Conservation (phyloP, 1,140 invertebrate genomes). For the Spodoptera litura region DNA sequence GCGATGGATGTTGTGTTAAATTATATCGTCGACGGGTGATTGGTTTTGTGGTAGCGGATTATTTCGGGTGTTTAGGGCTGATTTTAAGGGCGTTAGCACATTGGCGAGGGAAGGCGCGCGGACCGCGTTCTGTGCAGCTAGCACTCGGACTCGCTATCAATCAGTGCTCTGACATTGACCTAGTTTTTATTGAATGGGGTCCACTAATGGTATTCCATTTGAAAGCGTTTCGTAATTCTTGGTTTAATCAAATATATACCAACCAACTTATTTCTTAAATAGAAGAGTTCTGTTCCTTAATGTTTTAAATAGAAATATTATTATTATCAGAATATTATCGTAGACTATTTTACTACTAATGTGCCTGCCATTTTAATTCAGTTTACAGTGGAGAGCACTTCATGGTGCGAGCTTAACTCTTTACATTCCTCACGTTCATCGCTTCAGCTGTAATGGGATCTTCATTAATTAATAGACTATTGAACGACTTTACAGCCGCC, state of each 20-base stretch:
- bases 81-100: conserved; percentile 28
- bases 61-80: conserved; percentile 28
- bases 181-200: conserved; percentile 1
- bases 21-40: conserved; percentile 52
- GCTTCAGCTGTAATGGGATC: too few species aligned
- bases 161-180: conserved; percentile 23
- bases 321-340: not conserved
- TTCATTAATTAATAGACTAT: not conserved
- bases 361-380: not conserved
- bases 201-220: not conserved
- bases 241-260: too few species aligned
- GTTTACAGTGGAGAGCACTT: not conserved
- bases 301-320: not conserved
- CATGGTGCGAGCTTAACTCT: not conserved
- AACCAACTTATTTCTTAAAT: not conserved
- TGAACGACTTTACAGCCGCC: too few species aligned
- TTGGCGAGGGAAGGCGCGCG: not conserved
- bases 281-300: not conserved
- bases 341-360: not conserved
- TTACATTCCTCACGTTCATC: not conserved
- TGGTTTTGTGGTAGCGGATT: conserved; percentile 46
- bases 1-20: conserved; percentile 63
- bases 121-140: conserved; percentile 3
- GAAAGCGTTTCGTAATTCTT: not conserved
- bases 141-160: conserved; percentile 24